These are phyloP conservation scores for Icerya purchasi DNA, from an alignment of 2,888 invertebrate species.

Conservation along the genomic window DNA sequence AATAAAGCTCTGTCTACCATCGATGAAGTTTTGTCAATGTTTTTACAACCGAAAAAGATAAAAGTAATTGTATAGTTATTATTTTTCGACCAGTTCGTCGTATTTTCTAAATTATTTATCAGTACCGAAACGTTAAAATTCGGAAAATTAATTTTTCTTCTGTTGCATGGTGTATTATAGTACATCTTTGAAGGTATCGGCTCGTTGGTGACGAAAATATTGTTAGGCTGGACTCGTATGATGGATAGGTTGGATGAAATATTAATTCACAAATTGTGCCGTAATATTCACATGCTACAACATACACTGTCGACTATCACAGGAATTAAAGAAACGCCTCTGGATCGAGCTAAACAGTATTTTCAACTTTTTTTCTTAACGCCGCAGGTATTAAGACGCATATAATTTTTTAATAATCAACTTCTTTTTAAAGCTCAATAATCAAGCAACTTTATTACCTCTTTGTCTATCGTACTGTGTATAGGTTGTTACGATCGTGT, in stretches of 20 bases:
- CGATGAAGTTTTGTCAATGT: constrained; percentile 46
- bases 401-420: too few species aligned
- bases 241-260: constrained; percentile 45
- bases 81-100: too few species aligned
- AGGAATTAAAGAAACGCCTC: constrained; percentile 52
- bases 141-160: constrained; percentile 5
- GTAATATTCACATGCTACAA: constrained; percentile 64
- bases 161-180: constrained; percentile 27
- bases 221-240: constrained; percentile 59
- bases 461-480: too few species aligned
- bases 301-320: constrained; percentile 70
- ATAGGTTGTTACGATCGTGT: too few species aligned
- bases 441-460: too few species aligned
- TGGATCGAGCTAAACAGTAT: constrained; percentile 75
- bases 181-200: constrained; percentile 82
- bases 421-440: too few species aligned
- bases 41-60: constrained; percentile 49
- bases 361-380: constrained; percentile 63
- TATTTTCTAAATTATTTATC: too few species aligned
- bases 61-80: constrained; percentile 40
- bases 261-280: constrained; percentile 50
- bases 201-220: constrained; percentile 51
- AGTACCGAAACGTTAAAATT: too few species aligned
- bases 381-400: constrained; percentile 43
- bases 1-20: constrained; percentile 55